phyloP scores from a whole-genome alignment of 2,797 vertebrate genomes.

The Phoeniculus purpureus region DNA sequence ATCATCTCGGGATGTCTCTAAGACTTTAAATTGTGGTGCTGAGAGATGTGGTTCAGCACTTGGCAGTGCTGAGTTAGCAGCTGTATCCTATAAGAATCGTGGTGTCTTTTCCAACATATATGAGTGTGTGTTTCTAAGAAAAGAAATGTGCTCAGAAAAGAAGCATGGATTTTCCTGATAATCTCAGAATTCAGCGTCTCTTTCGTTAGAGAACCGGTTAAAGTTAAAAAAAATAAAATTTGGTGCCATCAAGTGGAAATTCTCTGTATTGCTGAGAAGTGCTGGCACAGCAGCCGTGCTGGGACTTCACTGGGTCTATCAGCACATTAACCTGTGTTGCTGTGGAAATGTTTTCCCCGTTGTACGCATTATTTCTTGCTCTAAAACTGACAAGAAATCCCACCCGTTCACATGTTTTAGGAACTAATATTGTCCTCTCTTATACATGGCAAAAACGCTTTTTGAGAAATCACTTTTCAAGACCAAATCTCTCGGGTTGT shows the following conservation, averaged over 20 bases:
- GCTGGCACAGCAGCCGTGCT: background rate
- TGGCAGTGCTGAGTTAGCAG: background rate
- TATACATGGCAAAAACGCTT: rapidly evolving
- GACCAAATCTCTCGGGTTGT: background rate
- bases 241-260: slow-evolving; percentile 78
- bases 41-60: background rate
- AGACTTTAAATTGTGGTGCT: too few species aligned
- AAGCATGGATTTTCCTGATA: background rate
- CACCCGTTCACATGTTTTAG: background rate
- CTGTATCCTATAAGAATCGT: too few species aligned
- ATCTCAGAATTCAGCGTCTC: background rate
- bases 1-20: background rate
- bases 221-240: slow-evolving; percentile 69
- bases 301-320: background rate
- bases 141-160: background rate
- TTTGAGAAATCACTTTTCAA: background rate
- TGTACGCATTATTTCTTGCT: background rate
- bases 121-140: background rate
- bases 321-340: background rate
- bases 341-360: background rate
- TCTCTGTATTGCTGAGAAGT: slow-evolving; percentile 50
- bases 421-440: background rate
- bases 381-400: background rate
- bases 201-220: background rate
- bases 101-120: background rate